A percentile compares a stretch with the other conserved stretches of the same genome.
phyloP scores from a whole-genome alignment of 2,113 vertebrate species.

The Poeciliopsis prolifica region DNA sequence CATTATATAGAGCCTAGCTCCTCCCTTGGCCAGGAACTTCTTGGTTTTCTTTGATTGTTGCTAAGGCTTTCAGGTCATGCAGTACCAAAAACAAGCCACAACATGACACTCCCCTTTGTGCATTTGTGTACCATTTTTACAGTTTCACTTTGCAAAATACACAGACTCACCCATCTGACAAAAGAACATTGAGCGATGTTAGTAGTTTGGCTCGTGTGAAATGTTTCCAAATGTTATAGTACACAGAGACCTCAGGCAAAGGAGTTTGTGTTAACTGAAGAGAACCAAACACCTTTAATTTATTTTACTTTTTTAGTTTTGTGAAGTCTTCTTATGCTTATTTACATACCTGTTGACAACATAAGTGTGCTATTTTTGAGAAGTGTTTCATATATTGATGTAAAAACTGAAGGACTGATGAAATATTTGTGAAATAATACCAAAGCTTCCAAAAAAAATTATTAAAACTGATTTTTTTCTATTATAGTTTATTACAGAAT shows the following conservation, averaged over 20 bases:
- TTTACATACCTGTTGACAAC: not conserved
- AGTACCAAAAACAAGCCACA: not conserved
- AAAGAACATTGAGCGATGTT: not conserved
- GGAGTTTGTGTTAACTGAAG: not conserved
- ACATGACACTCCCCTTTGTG: not conserved
- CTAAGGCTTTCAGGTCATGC: not conserved
- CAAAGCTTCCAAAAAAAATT: not conserved
- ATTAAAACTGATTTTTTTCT: not conserved
- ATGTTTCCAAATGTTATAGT: not conserved
- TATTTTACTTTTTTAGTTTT: not conserved
- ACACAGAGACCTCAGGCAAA: not conserved
- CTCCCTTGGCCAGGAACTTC: conserved; percentile 18
- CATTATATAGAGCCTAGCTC: conserved; percentile 49
- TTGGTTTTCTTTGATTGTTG: conserved; percentile 7
- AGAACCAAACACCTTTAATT: not conserved
- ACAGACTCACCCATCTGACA: not conserved
- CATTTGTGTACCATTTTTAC: not conserved
- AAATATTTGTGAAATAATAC: not conserved
- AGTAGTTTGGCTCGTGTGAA: not conserved
- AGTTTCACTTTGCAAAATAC: not conserved
- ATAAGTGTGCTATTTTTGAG: not conserved
- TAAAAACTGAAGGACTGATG: not conserved
- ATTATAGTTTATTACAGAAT: not conserved
- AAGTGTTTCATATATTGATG: not conserved
- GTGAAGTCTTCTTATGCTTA: not conserved